Percentiles rank a stretch among this genome's conserved stretches.
phyloP scores from a whole-genome alignment of 2,113 vertebrate genomes.

The Archocentrus centrarchus region DNA sequence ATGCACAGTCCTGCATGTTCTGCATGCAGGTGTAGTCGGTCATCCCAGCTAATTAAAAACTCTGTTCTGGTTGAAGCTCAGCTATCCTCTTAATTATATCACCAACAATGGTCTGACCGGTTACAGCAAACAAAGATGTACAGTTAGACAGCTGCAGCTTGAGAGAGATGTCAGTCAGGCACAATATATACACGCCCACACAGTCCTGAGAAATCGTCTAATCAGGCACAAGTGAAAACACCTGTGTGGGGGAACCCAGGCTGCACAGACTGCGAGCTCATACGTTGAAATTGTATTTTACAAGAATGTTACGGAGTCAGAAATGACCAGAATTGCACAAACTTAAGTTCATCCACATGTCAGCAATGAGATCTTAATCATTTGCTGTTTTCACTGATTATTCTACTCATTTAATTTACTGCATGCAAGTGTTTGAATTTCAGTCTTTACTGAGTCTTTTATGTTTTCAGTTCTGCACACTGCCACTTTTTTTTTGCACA shows the following conservation, averaged over 20 bases:
- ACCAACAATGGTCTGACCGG: not conserved
- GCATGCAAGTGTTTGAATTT: not conserved
- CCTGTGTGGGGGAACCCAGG: not conserved
- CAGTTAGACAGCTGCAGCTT: slow-evolving; percentile 1
- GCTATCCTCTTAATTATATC: not conserved
- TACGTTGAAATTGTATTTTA: not conserved
- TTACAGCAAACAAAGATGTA: not conserved
- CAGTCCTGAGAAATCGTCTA: not conserved
- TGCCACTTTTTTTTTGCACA: not conserved
- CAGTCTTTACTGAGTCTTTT: not conserved
- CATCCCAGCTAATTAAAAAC: slow-evolving; percentile 1
- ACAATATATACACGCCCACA: not conserved
- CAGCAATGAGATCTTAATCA: not conserved
- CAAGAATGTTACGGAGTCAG: not conserved
- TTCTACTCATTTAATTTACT: not conserved
- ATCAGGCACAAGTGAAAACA: not conserved
- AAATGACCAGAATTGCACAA: not conserved
- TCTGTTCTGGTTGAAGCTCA: not conserved
- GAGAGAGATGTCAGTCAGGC: not conserved
- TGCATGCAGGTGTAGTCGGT: not conserved
- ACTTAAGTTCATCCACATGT: not conserved
- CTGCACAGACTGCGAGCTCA: not conserved
- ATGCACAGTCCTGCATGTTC: not conserved
- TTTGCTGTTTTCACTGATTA: not conserved
- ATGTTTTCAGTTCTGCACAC: not conserved